These are phyloP conservation scores for Globodera ellingtonae DNA, from an alignment of 1,140 invertebrate genomes.

Conservation along the genomic window DNA sequence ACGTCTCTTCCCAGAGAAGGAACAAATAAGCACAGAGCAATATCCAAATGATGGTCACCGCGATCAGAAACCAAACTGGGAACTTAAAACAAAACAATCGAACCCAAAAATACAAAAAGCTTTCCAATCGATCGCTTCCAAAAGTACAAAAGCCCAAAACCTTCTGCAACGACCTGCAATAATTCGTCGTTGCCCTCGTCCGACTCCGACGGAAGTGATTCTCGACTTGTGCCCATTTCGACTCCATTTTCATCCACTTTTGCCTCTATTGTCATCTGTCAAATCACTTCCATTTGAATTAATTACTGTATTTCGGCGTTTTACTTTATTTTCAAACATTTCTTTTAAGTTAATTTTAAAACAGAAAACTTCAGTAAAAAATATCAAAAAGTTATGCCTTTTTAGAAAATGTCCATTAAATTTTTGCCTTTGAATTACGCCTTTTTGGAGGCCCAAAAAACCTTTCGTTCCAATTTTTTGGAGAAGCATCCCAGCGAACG, in stretches of 20 bases:
- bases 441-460: constrained; percentile 7
- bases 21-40: constrained; percentile 54
- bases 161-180: neutral
- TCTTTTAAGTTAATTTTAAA: neutral
- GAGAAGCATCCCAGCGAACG: constrained; percentile 49
- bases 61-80: constrained; percentile 50
- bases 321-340: neutral
- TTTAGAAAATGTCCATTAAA: no score
- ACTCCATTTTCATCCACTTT: constrained; percentile 21
- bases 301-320: neutral
- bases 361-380: no score
- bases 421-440: no score
- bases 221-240: neutral
- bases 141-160: neutral
- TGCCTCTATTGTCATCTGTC: constrained; percentile 27
- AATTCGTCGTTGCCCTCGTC: constrained; percentile 48
- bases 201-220: constrained; percentile 20
- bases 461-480: constrained; percentile 52
- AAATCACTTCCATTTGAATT: neutral
- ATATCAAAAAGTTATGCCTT: no score
- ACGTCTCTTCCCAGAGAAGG: constrained; percentile 51
- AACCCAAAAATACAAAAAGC: neutral
- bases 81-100: constrained; percentile 34
- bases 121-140: neutral
- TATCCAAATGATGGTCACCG: constrained; percentile 53